Percentiles rank a stretch among this genome's conserved stretches.
Conservation (phyloP, 2,113 vertebrate species). For the Mastomys coucha region DNA sequence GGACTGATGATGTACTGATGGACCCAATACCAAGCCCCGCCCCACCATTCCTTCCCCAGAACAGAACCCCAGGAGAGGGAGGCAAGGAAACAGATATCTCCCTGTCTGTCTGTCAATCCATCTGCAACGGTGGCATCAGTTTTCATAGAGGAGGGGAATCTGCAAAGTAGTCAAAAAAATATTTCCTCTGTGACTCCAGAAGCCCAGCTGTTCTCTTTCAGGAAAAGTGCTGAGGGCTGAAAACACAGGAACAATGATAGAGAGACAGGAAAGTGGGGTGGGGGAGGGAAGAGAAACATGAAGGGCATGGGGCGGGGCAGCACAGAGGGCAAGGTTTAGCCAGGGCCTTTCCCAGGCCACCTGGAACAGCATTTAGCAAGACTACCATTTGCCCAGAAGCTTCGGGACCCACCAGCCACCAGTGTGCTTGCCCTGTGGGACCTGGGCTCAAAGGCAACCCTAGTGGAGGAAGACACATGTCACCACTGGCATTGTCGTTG, state of each 20-base stretch:
- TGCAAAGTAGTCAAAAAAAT: slow-evolving; percentile 81
- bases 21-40: not conserved
- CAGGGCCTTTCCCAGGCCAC: not conserved
- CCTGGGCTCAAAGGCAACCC: not conserved
- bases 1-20: not conserved
- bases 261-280: slow-evolving; percentile 31
- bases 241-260: slow-evolving; percentile 59
- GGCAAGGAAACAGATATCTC: slow-evolving; percentile 42
- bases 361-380: not conserved
- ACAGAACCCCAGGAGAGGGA: slow-evolving; percentile 1
- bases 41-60: slow-evolving; percentile 7
- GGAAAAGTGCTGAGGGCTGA: slow-evolving; percentile 71
- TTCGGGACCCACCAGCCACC: not conserved
- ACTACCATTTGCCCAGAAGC: not conserved
- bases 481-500: not conserved
- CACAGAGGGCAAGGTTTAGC: not conserved
- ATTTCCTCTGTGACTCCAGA: slow-evolving; percentile 77
- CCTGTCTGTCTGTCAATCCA: not conserved
- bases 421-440: not conserved
- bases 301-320: not conserved
- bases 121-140: slow-evolving; percentile 78
- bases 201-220: slow-evolving; percentile 79
- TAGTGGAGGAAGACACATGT: not conserved
- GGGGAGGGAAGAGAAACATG: not conserved
- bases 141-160: slow-evolving; percentile 83